Percentiles rank a stretch among this genome's conserved stretches.
Evolutionary conservation across 2,888 invertebrate genomes (phyloP).

Genomic region (Penaeus monodon): DNA sequence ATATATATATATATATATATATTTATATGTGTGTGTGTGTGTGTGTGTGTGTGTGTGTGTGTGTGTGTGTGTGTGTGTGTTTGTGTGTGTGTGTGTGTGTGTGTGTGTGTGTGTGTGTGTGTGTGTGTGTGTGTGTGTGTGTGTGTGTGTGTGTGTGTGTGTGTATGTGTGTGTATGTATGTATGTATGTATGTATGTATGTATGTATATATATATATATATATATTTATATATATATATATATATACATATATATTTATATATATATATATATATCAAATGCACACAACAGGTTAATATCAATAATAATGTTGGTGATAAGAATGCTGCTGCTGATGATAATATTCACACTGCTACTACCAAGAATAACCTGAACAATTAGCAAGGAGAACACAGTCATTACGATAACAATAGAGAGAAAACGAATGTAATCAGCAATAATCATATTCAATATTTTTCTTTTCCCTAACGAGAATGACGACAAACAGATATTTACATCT

Average conservation of each 20-base stretch:
- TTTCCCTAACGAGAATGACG: too few species aligned
- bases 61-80: neutral
- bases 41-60: slow-evolving; percentile 5
- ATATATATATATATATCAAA: neutral
- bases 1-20: slow-evolving; percentile 32
- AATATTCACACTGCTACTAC: too few species aligned
- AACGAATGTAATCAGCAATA: too few species aligned
- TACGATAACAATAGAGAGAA: too few species aligned
- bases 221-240: neutral
- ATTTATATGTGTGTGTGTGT: slow-evolving; percentile 1
- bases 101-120: too few species aligned
- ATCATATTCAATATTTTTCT: too few species aligned
- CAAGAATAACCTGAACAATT: too few species aligned
- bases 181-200: neutral
- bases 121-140: neutral
- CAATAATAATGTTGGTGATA: too few species aligned
- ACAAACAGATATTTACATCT: too few species aligned
- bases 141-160: neutral
- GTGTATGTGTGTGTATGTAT: neutral
- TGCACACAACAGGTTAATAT: too few species aligned
- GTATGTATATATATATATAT: neutral
- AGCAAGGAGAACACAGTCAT: too few species aligned
- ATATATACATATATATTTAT: neutral
- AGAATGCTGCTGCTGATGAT: too few species aligned
- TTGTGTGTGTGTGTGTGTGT: neutral